A percentile compares a stretch with the other conserved stretches of the same genome.
These are phyloP conservation scores for Psittacula cyanocephala DNA, from an alignment of 2,113 vertebrate genomes.

Conservation along the genomic window DNA sequence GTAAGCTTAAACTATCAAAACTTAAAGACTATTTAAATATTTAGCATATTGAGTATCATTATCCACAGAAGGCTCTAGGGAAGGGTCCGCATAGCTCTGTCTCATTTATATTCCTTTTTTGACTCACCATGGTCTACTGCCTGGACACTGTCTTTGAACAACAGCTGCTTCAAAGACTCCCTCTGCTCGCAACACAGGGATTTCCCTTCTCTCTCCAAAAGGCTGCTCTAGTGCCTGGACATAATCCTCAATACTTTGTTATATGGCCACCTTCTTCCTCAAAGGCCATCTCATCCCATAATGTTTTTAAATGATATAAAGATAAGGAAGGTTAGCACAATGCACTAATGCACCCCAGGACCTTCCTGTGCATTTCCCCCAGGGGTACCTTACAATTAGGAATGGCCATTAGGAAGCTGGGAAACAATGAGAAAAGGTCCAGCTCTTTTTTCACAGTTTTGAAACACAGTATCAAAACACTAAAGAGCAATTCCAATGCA, in stretches of 20 bases:
- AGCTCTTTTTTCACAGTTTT: not conserved
- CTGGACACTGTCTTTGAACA: not conserved
- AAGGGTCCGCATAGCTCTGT: not conserved
- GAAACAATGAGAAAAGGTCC: slow-evolving; percentile 21
- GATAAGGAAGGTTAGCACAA: not conserved
- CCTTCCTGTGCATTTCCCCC: slow-evolving; percentile 4
- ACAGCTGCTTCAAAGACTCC: not conserved
- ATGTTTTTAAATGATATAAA: not conserved
- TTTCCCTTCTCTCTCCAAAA: not conserved
- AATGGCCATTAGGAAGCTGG: not conserved
- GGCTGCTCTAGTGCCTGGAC: not conserved
- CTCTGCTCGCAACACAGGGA: not conserved
- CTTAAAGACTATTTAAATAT: not conserved
- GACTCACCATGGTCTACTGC: not conserved
- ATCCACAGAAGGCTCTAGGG: not conserved
- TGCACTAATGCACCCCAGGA: not conserved
- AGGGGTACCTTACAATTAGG: slow-evolving; percentile 4
- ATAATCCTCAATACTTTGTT: not conserved
- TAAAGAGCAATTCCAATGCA: not conserved
- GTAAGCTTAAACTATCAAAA: not conserved
- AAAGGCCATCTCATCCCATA: not conserved
- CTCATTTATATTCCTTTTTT: not conserved
- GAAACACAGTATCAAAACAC: not conserved
- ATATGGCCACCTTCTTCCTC: not conserved
- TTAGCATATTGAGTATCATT: not conserved